Base-by-base conservation (phyloP, 2,113 vertebrate genomes). In the Thinocorus orbignyianus region DNA sequence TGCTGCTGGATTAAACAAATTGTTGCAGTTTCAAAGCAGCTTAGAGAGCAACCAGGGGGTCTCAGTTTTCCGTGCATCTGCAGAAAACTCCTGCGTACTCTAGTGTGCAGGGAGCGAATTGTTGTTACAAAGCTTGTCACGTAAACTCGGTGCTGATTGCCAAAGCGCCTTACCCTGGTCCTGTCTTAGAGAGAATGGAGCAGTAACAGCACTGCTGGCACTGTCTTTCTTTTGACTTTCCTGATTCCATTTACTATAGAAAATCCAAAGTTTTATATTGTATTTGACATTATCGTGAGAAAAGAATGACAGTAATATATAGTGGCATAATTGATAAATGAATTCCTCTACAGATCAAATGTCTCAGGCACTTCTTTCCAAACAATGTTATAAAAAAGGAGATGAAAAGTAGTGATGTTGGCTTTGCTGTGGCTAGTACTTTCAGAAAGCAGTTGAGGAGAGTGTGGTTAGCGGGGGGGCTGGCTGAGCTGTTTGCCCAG, bases 141-240 rank as follows among this genome's bases (percentile, higher is more conserved):
- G 91, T 95, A 77, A 94, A 87, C 64, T 88, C 54, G 97, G 97
- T 98, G 97, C 96, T 97, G 84, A 92, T 93, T 93, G 65, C 95
- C 88, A 92, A 96, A 94, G 86, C 69, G 95, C 86, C 88, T 97
- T 96, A 93, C 86, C 83, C 90, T 71, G 60, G 81, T 77, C 68
- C 51, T 69, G 41, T 78, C 65, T 68, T 64, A 18, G 64, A n/a
- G 64, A n/a, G 77, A 87, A 35, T 6, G 61, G 37, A 78, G 84
- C 84, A 92, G 88, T 41, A 39, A 44, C 64, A 78, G 78, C 82
- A 15, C 85, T 83, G 58, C 81, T 31, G 28, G 72, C 73, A 26
- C 52, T 81, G 58, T 46, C 55, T 80, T 5, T 49, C 77, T 65
- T 68, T 44, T 16, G 33, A 71, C 60, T 69, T 81, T 55, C 76